phyloP scores from a whole-genome alignment of 2,113 vertebrate species.

The Thermophis baileyi region DNA sequence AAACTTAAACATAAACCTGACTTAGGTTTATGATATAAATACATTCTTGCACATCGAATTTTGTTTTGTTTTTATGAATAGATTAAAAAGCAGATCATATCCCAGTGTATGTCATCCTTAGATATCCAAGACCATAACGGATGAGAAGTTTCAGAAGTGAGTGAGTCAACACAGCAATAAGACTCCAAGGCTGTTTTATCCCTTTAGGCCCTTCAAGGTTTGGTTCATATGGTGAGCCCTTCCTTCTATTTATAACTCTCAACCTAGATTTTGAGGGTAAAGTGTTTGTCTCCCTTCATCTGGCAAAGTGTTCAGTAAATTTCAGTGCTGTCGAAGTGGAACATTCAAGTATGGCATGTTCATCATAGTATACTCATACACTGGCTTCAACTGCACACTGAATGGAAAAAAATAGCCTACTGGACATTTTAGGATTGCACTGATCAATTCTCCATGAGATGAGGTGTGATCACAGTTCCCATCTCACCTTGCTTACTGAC shows the following conservation, averaged over 20 bases:
- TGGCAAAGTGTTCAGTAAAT: not conserved
- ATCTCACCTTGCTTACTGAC: not conserved
- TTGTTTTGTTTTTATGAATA: not conserved
- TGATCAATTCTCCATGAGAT: not conserved
- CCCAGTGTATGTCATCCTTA: not conserved
- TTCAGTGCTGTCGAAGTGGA: not conserved
- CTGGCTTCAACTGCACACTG: not conserved
- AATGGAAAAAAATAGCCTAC: not conserved
- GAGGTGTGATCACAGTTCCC: not conserved
- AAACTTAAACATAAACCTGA: not conserved
- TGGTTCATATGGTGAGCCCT: not conserved
- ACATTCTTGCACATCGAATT: not conserved
- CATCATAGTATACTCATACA: not conserved
- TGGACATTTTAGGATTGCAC: not conserved
- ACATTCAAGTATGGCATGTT: not conserved
- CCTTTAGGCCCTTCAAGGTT: not conserved
- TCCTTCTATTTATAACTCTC: not conserved
- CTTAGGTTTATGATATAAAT: not conserved
- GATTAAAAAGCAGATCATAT: not conserved
- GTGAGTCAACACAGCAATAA: not conserved
- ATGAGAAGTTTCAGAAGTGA: not conserved
- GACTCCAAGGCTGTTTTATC: not conserved
- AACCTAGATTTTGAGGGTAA: not conserved
- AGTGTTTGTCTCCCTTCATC: not conserved
- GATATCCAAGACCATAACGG: no score